Percentiles rank a stretch among this genome's conserved stretches.
Evolutionary conservation across 2,113 vertebrate species (phyloP).

Genomic region (Scytalopus superciliaris): DNA sequence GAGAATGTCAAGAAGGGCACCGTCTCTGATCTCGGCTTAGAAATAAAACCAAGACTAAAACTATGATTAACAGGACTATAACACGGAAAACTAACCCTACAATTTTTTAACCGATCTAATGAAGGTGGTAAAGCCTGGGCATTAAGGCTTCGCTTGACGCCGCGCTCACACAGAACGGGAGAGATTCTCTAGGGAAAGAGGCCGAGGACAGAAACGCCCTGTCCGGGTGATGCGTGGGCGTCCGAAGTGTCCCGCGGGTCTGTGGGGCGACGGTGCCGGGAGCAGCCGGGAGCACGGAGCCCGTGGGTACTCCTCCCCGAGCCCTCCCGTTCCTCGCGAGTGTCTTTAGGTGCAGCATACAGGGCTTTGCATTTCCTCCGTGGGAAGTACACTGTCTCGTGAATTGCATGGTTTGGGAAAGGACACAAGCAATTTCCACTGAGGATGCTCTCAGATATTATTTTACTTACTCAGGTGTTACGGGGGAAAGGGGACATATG

Average conservation of each 20-base stretch:
- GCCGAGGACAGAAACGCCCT: neutral
- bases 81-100: neutral
- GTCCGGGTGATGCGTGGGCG: neutral
- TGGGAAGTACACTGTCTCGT: accelerated
- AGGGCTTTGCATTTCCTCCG: no score
- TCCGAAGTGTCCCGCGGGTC: accelerated
- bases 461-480: neutral
- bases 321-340: neutral
- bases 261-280: no score
- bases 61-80: slow-evolving; percentile 1
- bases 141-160: neutral
- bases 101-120: neutral
- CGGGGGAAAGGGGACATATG: neutral
- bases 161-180: neutral
- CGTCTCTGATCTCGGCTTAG: neutral
- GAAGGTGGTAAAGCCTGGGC: neutral
- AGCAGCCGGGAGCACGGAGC: accelerated
- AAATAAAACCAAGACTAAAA: slow-evolving; percentile 35
- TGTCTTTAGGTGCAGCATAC: neutral
- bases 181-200: neutral
- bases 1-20: slow-evolving; percentile 12
- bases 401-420: accelerated
- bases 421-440: neutral
- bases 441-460: neutral
- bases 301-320: neutral